Conservation (phyloP, 2,113 vertebrate genomes). For the Callorhinus ursinus region DNA sequence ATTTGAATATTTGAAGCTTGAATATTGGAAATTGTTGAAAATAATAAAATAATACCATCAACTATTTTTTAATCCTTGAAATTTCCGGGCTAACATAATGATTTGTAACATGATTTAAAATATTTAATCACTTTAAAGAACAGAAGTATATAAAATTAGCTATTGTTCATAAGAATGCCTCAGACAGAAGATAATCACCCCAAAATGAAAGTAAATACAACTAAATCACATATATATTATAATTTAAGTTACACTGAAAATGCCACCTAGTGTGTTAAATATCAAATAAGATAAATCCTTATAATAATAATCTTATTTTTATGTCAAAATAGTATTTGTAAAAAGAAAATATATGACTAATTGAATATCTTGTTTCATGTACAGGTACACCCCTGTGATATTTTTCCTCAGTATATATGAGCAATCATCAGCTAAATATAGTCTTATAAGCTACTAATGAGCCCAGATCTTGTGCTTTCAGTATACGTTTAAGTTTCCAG, state of each 20-base stretch:
- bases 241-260: neutral
- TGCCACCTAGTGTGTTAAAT: neutral
- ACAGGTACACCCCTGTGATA: neutral
- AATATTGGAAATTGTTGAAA: neutral
- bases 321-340: slow-evolving; percentile 3
- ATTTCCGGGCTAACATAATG: neutral
- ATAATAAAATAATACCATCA: neutral
- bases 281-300: neutral
- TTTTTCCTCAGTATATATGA: neutral
- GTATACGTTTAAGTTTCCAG: neutral
- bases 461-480: neutral
- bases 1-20: neutral
- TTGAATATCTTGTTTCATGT: neutral
- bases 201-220: neutral
- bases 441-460: neutral
- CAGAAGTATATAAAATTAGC: neutral
- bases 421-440: neutral
- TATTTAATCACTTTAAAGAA: neutral
- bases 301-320: neutral
- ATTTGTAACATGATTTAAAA: neutral
- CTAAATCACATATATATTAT: neutral
- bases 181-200: neutral
- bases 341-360: neutral
- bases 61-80: neutral
- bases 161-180: neutral